phyloP scores from a whole-genome alignment of 2,797 vertebrate genomes.

The Euphonia xanthogaster region DNA sequence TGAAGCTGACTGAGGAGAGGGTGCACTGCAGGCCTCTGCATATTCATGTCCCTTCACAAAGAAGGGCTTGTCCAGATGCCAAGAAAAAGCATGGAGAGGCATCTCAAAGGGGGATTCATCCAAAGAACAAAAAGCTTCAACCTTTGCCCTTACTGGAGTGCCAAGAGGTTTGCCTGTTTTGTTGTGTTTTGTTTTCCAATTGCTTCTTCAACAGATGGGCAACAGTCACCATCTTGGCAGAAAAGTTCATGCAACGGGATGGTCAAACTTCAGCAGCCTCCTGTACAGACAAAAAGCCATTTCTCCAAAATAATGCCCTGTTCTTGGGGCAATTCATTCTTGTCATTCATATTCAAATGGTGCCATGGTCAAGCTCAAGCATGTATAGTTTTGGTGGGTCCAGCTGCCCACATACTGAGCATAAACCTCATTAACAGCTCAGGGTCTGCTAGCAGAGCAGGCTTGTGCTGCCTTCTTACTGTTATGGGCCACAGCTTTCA shows the following conservation, averaged over 20 bases:
- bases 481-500: fast-evolving
- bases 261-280: neutral
- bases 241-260: neutral
- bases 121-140: slow-evolving; percentile 37
- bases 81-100: neutral
- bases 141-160: slow-evolving; percentile 8
- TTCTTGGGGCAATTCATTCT: neutral
- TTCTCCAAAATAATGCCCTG: neutral
- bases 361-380: neutral
- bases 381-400: neutral
- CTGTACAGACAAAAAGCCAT: neutral
- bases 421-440: neutral
- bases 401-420: neutral
- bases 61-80: slow-evolving; percentile 17
- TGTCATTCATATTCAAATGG: neutral
- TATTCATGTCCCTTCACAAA: slow-evolving; percentile 56
- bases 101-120: slow-evolving; percentile 49
- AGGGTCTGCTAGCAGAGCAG: neutral
- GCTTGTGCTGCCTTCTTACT: no score
- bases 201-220: slow-evolving; percentile 2
- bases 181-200: neutral
- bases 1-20: slow-evolving; percentile 27
- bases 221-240: neutral
- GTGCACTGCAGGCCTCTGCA: slow-evolving; percentile 11
- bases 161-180: neutral